Evolutionary conservation across 2,797 vertebrate species (phyloP).

Genomic region (Semotilus atromaculatus): DNA sequence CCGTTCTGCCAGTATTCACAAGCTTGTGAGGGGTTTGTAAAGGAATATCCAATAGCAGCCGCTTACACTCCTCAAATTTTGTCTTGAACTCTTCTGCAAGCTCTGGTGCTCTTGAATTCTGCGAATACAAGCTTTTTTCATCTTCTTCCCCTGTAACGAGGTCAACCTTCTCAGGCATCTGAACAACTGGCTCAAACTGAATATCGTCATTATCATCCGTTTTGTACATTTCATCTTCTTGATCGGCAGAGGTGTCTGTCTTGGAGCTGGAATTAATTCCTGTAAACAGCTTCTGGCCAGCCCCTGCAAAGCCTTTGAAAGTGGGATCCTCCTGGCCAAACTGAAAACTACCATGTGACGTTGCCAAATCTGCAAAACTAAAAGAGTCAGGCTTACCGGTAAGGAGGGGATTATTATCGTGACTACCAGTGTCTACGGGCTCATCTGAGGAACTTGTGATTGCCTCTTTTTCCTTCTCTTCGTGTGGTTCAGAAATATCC

Average conservation of each 20-base stretch:
- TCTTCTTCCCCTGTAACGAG: constrained; percentile 97
- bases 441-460: too few relatives aligned
- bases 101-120: constrained; percentile 94
- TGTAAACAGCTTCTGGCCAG: constrained; percentile 88
- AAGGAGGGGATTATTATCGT: constrained; percentile 78
- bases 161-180: constrained; percentile 96
- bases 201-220: constrained; percentile 96
- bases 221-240: constrained; percentile 91
- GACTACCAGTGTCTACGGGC: too few relatives aligned
- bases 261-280: constrained; percentile 73
- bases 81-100: constrained; percentile 93
- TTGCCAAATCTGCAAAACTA: constrained; percentile 92
- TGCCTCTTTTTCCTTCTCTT: too few relatives aligned
- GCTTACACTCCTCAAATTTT: constrained; percentile 96
- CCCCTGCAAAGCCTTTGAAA: constrained; percentile 90
- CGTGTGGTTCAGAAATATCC: too few relatives aligned
- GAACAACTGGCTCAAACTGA: constrained; percentile 98
- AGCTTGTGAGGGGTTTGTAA: constrained; percentile 98
- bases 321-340: constrained; percentile 86
- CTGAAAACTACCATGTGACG: constrained; percentile 82
- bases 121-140: constrained; percentile 90
- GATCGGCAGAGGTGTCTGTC: constrained; percentile 73
- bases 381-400: constrained; percentile 77
- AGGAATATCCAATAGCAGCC: constrained; percentile 92
- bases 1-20: constrained; percentile 91